Base-by-base conservation (phyloP, 2,797 vertebrate genomes). In the Microchirus variegatus region DNA sequence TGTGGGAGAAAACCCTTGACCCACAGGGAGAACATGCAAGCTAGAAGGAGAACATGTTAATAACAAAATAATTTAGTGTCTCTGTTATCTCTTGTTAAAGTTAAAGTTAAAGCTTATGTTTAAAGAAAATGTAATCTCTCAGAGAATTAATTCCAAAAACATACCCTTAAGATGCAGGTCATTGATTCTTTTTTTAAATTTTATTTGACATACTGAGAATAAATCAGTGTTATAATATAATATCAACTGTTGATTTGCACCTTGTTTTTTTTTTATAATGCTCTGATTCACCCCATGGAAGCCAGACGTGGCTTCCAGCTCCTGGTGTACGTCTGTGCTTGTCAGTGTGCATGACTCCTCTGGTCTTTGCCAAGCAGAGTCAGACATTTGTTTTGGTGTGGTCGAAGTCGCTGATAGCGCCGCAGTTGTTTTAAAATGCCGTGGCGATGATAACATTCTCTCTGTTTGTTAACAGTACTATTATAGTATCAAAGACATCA, bases 401-500 rank as follows among this genome's bases (percentile, higher is more conserved):
- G 14, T 31, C 18, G 31, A 36, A 49, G 17, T 22, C 14, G 37
- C 51, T 60, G 59, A 71, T 66, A 74, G 70, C 53, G 42, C 15
- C 1, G 15, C 14, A 59, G 0, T 56, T 38, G 56, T 11, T 64
- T 67, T 50, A 40, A 45, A 66, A n/a, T 9, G 15, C 1, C 46
- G 14, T 13, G 15, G 2, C 51, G 40, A 58, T 71, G 37, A 62
- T 73, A 38, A 71, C 4, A 10, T 73, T 63, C 59, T 52, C 26
- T 9, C 17, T 19, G 10, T 77, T 53, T 82, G 50, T 59, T 61
- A 3, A 66, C 82, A 98, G 96, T 98, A 98, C 86, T 98, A 94
- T 79, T 98, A 98, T 63, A 98, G 96, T 72, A 95, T 98, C 87
- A 97, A 98, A 89, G 96, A 98, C 83, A 95, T 98, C 91, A 97